Evolutionary conservation across 2,113 vertebrate species (phyloP), one percentile per base, ranked within the genome.

Genomic region (Neodontobutis hainanensis): DNA sequence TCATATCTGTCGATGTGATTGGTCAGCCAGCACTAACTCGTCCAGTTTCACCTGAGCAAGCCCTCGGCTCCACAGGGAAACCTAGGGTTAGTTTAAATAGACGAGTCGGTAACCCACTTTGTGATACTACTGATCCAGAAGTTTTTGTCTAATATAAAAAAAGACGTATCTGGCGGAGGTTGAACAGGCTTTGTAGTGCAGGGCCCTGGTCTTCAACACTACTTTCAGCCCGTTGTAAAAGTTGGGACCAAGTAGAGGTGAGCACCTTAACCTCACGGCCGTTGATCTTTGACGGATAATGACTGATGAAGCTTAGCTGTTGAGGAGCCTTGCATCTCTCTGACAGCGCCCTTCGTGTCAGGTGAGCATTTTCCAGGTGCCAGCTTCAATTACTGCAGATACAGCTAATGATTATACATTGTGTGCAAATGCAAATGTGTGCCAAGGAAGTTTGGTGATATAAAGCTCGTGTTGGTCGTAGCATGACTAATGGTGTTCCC

Each of bases 341-440:
- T 86, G 88, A 87, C 85, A 79, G 72, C 65, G 11, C 59, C 74
- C 59, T 72, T 65, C 76, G 58, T 78, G 85, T 82, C 87, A 86
- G 82, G 77, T 81, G 78, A 75, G 86, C 88, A 75, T 80, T 87
- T 88, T 81, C 83, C 81, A 75, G 69, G 78, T 84, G 88, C 85
- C 90, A 85, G 72, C 86, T 86, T 85, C 77, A 82, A 90, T 91
- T 88, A 91, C 76, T 53, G 15, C 12, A 75, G 73, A 80, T 72
- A 78, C 73, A 49, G 81, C 84, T 88, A 89, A 90, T 75, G 82
- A 87, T 88, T 83, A 83, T 48, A 74, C 77, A 78, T 76, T 75
- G 83, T 69, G 66, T 16, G 65, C 2, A 61, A 83, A 85, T 80
- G 79, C 55, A 75, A 87, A 84, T 82, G 77, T 51, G 52, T 4